Percentiles rank a stretch among this genome's conserved stretches.
Conservation (phyloP, 2,888 invertebrate genomes). For the Machimus rusticus region DNA sequence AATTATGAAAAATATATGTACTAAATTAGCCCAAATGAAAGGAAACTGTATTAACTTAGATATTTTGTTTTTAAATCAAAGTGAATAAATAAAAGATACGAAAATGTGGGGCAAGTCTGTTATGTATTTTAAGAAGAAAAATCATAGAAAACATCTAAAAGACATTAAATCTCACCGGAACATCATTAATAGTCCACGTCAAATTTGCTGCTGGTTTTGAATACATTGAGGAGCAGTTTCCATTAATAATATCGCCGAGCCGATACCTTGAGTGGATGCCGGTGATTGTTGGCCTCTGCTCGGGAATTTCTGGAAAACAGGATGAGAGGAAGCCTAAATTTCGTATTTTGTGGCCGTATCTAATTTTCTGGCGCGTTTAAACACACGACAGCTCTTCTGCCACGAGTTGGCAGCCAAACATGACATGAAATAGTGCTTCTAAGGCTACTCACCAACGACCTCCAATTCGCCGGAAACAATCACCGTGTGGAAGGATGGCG, state of each 20-base stretch:
- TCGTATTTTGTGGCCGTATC: neutral
- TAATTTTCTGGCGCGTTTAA: conserved; percentile 3
- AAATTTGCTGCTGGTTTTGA: conserved; percentile 68
- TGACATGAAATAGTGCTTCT: neutral
- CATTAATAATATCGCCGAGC: conserved; percentile 65
- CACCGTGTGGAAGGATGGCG: conserved; percentile 61
- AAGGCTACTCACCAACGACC: conserved; percentile 58
- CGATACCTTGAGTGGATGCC: conserved; percentile 66
- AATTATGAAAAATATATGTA: too few relatives aligned
- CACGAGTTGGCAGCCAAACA: neutral
- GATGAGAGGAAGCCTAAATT: neutral
- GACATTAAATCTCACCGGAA: conserved; percentile 56
- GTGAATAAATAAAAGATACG: neutral
- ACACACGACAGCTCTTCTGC: neutral
- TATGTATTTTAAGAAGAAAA: neutral
- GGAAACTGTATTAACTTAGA: too few relatives aligned
- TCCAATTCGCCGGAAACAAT: conserved; percentile 61
- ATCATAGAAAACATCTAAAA: neutral
- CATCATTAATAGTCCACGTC: conserved; percentile 68
- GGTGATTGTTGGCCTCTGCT: conserved; percentile 65
- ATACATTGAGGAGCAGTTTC: conserved; percentile 66
- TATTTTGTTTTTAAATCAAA: neutral
- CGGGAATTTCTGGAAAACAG: conserved; percentile 62
- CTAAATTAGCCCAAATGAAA: too few relatives aligned
- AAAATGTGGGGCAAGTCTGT: neutral